Percentiles rank a stretch among this genome's conserved stretches.
These are phyloP conservation scores for Synanthedon tipuliformis DNA, from an alignment of 2,888 invertebrate genomes.

Conservation along the genomic window DNA sequence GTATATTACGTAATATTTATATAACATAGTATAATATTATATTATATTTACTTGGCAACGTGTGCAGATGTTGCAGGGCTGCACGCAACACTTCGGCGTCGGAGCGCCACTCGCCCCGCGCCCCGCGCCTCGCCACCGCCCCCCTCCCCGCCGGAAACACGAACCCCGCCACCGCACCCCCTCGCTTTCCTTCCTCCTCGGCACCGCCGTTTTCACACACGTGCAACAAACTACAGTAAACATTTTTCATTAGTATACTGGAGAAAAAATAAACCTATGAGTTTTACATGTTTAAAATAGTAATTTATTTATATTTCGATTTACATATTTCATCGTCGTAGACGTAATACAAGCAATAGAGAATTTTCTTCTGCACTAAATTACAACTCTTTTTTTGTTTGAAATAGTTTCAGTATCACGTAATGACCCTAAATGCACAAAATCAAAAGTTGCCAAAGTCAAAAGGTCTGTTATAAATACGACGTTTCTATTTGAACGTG, in stretches of 20 bases:
- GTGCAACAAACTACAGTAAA: constrained; percentile 23
- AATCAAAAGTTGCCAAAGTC: too few species aligned
- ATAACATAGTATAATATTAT: too few species aligned
- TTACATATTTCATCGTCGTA: background rate
- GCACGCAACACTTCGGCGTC: constrained; percentile 40
- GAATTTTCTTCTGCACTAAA: too few species aligned
- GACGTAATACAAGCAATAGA: too few species aligned
- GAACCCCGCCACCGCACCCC: constrained; percentile 41
- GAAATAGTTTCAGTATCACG: too few species aligned
- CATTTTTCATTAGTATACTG: too few species aligned
- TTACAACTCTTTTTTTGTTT: too few species aligned
- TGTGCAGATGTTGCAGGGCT: constrained; percentile 39
- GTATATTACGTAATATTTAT: too few species aligned
- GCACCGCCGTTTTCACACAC: constrained; percentile 27
- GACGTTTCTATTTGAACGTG: too few species aligned
- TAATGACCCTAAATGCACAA: too few species aligned
- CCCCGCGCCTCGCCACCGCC: constrained; percentile 34
- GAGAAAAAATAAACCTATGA: background rate
- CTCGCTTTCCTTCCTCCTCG: constrained; percentile 21
- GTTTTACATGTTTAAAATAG: background rate
- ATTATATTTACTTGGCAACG: constrained; percentile 25
- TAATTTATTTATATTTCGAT: too few species aligned
- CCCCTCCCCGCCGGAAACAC: constrained; percentile 34
- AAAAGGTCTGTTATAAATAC: too few species aligned
- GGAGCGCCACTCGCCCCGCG: constrained; percentile 33